Base-by-base conservation (phyloP, 2,888 invertebrate genomes). In the Opisthograptis luteolata region DNA sequence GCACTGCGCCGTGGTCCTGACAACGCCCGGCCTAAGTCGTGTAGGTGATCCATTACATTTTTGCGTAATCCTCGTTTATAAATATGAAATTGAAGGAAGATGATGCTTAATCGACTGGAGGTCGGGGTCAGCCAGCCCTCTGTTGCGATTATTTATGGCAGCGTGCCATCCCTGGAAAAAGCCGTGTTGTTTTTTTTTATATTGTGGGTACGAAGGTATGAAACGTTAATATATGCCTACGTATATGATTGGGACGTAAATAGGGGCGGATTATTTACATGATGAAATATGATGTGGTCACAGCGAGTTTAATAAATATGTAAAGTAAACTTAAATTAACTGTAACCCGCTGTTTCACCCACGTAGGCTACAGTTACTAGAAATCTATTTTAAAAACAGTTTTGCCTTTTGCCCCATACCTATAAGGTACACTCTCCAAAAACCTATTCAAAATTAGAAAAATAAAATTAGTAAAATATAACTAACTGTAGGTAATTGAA, bases 61-160 rank as follows among this genome's bases (percentile, higher is more conserved):
- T 90, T 90, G 87, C 88, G 87, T 89, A 90, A 90, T 87, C 89
- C 87, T 77, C 88, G 88, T 87, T 87, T 89, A 90, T 89, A 90
- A 90, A 90, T 89, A 90, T 90, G 89, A 90, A 89, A 87, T 89
- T 89, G 87, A 87, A 86, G 87, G 87, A 87, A 87, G 87, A 87
- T 79, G 86, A 87, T 88, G 88, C 78, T 90, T 90, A 90, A 90
- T 90, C 89, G 89, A 88, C 85, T 89, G 81, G 80, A 87, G 89
- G 86, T 86, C 85, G 88, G 85, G 87, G 88, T 84, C 87, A 79
- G 68, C 62, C 70, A 68, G 73, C 78, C 79, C 81, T 78, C 73
- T 73, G 77, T 70, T 70, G 72, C 66, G 68, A 73, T 76, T 81
- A 86, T 86, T 84, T 84, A 87, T 86, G 79, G 74, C 76, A 58